Evolutionary conservation across 2,797 vertebrate genomes (phyloP), one percentile per base, ranked within the genome.

Genomic region (Martes flavigula): DNA sequence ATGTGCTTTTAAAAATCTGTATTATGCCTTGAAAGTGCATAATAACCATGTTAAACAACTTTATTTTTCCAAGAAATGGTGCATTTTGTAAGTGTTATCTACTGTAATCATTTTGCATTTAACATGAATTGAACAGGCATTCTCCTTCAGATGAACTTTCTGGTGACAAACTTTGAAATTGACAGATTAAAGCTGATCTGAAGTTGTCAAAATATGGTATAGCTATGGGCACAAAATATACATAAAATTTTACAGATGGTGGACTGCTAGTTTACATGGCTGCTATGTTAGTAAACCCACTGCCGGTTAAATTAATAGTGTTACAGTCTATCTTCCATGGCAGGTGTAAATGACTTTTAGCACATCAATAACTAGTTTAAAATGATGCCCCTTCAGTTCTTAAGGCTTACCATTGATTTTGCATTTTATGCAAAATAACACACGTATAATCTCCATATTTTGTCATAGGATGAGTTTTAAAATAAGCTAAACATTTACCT

Each of bases 311-410:
- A 99, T 98, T 99, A 99, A 99, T 99, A 99, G 99, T 98, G 98
- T 98, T 98, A 98, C 98, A 99, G 99, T 99, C 98, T 99, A 98
- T 99, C 99, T 99, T 99, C 98, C 98, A 97, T 98, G 98, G 98
- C 98, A 99, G 98, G 98, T 99, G 98, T 99, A 99, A 99, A 99
- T 99, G 98, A 99, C 98, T 99, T 99, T 79, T 98, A 99, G 97
- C 98, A 99, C 98, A 98, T 99, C 98, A 99, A 99, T 99, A 99
- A 99, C 98, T 99, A 99, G 98, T 99, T 99, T 99, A 99, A 98
- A 99, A 98, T 98, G 97, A 99, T 98, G 99, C 98, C 98, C 98
- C 96, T 97, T 98, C 97, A 98, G 98, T 98, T 98, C 99, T 99
- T 99, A 98, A 98, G 98, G 98, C 97, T 98, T 98, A 98, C 94